Evolutionary conservation across 1,140 invertebrate species (phyloP).

Genomic region (Gerris buenoi): DNA sequence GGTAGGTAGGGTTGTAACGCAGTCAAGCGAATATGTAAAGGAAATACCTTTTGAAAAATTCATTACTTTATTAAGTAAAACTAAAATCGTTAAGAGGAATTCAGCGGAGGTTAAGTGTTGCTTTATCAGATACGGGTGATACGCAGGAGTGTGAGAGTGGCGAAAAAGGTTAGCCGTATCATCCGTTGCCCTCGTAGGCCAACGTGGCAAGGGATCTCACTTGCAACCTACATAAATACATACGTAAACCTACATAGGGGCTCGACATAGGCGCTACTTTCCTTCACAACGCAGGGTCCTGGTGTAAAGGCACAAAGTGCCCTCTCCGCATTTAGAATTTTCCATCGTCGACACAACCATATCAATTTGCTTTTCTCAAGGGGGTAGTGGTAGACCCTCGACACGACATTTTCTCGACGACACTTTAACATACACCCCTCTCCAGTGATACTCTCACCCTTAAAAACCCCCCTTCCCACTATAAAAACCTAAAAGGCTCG

Average conservation of each 20-base stretch:
- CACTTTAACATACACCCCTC: too few relatives aligned
- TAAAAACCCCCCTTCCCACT: too few relatives aligned
- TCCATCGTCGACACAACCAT: background rate
- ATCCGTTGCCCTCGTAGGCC: too few relatives aligned
- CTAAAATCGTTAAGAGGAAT: background rate
- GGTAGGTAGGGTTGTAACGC: background rate
- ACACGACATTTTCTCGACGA: too few relatives aligned
- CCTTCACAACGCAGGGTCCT: too few relatives aligned
- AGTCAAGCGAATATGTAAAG: background rate
- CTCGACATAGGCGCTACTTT: too few relatives aligned
- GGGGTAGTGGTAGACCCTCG: too few relatives aligned
- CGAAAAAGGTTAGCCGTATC: background rate
- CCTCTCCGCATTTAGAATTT: background rate
- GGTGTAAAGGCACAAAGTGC: background rate
- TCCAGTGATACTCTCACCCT: too few relatives aligned
- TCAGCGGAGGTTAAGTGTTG: too few relatives aligned
- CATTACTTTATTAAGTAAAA: background rate
- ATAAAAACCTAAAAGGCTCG: too few relatives aligned
- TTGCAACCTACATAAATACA: background rate
- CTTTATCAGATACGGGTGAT: too few relatives aligned
- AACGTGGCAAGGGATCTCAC: background rate
- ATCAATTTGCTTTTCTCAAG: background rate
- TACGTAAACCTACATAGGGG: background rate
- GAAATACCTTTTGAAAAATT: background rate
- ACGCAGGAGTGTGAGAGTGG: background rate